Evolutionary conservation across 2,113 vertebrate species (phyloP).

Genomic region (Silurus asotus): DNA sequence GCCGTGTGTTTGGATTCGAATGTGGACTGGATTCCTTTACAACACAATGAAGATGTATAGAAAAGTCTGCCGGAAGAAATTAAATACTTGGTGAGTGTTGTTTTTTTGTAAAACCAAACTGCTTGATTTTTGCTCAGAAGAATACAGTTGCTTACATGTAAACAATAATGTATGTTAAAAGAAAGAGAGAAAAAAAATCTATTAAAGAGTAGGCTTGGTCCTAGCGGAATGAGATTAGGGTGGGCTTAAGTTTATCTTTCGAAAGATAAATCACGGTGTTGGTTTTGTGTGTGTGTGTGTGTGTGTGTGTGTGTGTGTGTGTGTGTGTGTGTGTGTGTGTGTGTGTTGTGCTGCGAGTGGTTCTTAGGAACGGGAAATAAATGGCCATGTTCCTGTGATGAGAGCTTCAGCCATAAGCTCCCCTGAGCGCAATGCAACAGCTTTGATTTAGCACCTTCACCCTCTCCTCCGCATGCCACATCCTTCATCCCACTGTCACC

Average conservation of each 20-base stretch:
- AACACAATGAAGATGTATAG: not conserved
- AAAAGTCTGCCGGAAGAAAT: not conserved
- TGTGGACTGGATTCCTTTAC: not conserved
- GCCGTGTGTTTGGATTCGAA: not conserved
- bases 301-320: slow-evolving; percentile 24
- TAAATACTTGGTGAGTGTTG: not conserved
- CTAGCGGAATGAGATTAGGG: not conserved
- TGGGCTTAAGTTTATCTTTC: not conserved
- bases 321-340: slow-evolving; percentile 14
- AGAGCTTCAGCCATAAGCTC: slow-evolving; percentile 52
- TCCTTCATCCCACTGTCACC: slow-evolving; percentile 56
- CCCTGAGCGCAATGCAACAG: slow-evolving; percentile 46
- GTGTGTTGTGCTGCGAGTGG: slow-evolving; percentile 5
- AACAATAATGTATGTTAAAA: not conserved
- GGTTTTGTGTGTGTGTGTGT: slow-evolving; percentile 8
- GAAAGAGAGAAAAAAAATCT: not conserved
- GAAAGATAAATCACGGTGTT: slow-evolving; percentile 4
- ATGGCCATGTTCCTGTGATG: slow-evolving; percentile 43
- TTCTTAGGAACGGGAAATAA: slow-evolving; percentile 36
- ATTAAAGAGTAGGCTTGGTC: not conserved
- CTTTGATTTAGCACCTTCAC: slow-evolving; percentile 60
- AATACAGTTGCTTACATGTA: not conserved
- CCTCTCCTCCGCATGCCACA: slow-evolving; percentile 34
- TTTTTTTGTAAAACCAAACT: not conserved
- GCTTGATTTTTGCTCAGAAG: not conserved